phyloP scores from a whole-genome alignment of 2,888 invertebrate genomes.

The Megaustenia siamemsis region DNA sequence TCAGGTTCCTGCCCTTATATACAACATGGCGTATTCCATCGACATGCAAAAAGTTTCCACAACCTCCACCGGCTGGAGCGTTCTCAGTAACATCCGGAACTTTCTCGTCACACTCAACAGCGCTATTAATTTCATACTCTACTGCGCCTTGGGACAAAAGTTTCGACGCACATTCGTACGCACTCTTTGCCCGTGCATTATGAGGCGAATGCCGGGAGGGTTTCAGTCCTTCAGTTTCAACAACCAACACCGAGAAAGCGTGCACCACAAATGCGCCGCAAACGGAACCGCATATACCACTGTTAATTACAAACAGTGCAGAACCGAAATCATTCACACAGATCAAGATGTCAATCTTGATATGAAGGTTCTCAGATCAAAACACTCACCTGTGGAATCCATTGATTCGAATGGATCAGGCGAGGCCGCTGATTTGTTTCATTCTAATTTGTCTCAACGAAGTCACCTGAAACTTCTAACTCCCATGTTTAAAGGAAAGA shows the following conservation, averaged over 20 bases:
- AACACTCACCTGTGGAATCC: constrained; percentile 52
- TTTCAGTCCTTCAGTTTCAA: constrained; percentile 70
- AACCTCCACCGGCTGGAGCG: constrained; percentile 83
- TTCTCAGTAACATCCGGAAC: constrained; percentile 83
- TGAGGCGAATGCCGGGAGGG: constrained; percentile 60
- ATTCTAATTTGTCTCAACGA: constrained; percentile 41
- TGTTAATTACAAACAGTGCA: constrained; percentile 51
- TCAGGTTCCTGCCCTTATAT: constrained; percentile 85
- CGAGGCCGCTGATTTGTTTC: constrained; percentile 10
- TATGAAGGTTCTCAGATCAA: constrained; percentile 53
- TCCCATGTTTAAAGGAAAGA: constrained; percentile 9
- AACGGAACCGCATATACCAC: constrained; percentile 46
- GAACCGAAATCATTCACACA: constrained; percentile 25
- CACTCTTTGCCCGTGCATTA: constrained; percentile 72
- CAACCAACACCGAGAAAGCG: constrained; percentile 57
- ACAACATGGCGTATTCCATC: constrained; percentile 86
- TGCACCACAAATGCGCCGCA: constrained; percentile 29
- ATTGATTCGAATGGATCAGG: constrained; percentile 53
- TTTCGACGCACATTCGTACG: constrained; percentile 84
- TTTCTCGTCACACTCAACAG: constrained; percentile 97
- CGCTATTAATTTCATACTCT: constrained; percentile 97
- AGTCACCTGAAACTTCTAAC: constrained; percentile 38
- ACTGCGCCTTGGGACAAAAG: constrained; percentile 98
- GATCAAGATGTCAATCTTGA: constrained; percentile 49
- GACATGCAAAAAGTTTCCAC: constrained; percentile 82